phyloP scores from a whole-genome alignment of 2,888 invertebrate genomes.

The Idaea straminata region DNA sequence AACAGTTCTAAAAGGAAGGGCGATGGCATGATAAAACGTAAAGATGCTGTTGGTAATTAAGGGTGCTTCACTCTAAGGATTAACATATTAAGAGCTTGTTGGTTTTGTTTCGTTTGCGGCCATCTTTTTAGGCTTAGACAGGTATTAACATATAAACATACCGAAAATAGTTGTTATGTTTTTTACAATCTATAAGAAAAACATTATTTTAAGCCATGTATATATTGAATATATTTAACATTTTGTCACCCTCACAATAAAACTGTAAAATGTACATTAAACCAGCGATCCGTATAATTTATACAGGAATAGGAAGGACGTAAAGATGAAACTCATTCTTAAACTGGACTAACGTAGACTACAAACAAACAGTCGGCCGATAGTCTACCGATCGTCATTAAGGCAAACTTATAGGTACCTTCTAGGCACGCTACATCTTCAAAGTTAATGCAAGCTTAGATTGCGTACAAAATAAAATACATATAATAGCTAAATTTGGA shows the following conservation, averaged over 20 bases:
- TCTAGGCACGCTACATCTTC: no score
- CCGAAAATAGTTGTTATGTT: no score
- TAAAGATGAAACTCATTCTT: background rate
- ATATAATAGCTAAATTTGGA: no score
- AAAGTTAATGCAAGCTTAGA: no score
- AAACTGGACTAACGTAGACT: background rate
- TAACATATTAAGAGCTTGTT: conserved; percentile 2
- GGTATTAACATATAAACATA: background rate
- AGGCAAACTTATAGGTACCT: background rate
- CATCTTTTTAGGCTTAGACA: background rate
- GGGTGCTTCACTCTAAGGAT: conserved; percentile 3
- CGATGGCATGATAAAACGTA: conserved; percentile 56
- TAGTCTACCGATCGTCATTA: background rate
- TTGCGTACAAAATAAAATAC: no score
- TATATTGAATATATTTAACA: background rate
- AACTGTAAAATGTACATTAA: background rate
- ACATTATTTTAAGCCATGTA: background rate
- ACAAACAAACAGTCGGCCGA: background rate
- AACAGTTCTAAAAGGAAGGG: conserved; percentile 57
- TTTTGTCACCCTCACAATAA: background rate
- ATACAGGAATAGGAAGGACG: background rate
- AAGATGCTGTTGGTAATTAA: conserved; percentile 35
- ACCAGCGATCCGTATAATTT: background rate
- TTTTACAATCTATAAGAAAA: background rate
- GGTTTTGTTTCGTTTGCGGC: background rate